Evolutionary conservation across 2,113 vertebrate genomes (phyloP).

Genomic region (Tauraco erythrolophus): DNA sequence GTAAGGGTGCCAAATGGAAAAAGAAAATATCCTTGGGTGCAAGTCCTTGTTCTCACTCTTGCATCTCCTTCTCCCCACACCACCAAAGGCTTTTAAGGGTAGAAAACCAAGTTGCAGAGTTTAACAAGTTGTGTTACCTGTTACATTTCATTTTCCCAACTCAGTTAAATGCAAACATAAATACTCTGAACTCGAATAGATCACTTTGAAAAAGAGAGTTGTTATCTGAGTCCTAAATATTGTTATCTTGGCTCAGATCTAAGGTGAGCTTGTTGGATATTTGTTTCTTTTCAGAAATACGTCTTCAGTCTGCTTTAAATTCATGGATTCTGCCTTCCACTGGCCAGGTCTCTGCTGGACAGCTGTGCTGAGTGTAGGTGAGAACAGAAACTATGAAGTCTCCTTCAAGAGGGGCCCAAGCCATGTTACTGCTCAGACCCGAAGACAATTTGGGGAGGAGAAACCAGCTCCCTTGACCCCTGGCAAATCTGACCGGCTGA

Average conservation of each 20-base stretch:
- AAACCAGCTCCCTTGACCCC: background rate
- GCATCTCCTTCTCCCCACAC: background rate
- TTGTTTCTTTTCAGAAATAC: background rate
- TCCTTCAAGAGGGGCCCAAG: background rate
- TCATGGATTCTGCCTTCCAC: background rate
- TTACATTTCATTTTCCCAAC: background rate
- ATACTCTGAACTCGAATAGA: background rate
- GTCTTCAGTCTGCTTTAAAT: background rate
- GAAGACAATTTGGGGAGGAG: background rate
- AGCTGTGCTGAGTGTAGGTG: background rate
- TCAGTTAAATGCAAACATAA: background rate
- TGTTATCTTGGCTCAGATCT: background rate
- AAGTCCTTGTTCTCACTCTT: background rate
- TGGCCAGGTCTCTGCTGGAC: background rate
- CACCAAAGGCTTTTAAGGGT: background rate
- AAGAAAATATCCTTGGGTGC: background rate
- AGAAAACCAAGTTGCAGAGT: background rate
- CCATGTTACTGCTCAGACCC: background rate
- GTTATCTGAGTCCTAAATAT: background rate
- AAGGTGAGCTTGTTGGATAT: background rate
- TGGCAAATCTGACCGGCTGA: background rate
- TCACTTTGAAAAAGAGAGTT: background rate
- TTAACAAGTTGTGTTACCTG: background rate
- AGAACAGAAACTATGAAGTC: background rate
- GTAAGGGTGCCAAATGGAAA: background rate